These are phyloP conservation scores for Augochlora pura DNA, from an alignment of 1,140 invertebrate species.

Conservation along the genomic window DNA sequence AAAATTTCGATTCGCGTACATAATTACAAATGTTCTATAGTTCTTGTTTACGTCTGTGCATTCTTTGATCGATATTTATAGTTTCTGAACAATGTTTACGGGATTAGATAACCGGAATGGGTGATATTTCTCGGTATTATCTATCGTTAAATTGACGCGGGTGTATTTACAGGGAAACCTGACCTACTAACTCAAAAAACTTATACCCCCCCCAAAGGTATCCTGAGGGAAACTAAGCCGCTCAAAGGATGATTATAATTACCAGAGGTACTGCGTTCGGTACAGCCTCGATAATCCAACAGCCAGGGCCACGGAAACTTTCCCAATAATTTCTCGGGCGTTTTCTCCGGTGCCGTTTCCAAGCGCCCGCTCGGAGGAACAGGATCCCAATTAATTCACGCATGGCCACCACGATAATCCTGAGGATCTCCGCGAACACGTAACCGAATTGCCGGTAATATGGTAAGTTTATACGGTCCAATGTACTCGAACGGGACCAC, in stretches of 20 bases:
- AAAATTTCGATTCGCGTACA: too few relatives aligned
- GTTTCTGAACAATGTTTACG: neutral
- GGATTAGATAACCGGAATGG: neutral
- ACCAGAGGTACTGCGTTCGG: neutral
- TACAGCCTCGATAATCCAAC: neutral
- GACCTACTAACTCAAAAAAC: neutral
- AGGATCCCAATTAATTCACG: conserved; percentile 40
- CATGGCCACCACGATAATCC: conserved; percentile 36
- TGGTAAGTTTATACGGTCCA: conserved; percentile 62
- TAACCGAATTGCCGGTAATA: conserved; percentile 48
- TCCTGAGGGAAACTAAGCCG: neutral
- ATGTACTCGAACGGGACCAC: conserved; percentile 53
- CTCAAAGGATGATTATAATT: neutral
- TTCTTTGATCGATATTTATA: neutral
- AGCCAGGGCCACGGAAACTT: neutral
- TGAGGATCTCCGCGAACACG: conserved; percentile 35
- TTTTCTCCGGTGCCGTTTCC: neutral
- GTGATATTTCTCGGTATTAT: neutral
- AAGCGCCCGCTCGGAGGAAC: neutral
- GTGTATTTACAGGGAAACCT: neutral
- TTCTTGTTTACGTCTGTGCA: neutral
- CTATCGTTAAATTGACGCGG: neutral
- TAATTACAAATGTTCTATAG: too few relatives aligned
- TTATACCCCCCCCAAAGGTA: too few relatives aligned
- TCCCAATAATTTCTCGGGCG: neutral